phyloP scores from a whole-genome alignment of 2,888 invertebrate species.

The Elysia crispata region DNA sequence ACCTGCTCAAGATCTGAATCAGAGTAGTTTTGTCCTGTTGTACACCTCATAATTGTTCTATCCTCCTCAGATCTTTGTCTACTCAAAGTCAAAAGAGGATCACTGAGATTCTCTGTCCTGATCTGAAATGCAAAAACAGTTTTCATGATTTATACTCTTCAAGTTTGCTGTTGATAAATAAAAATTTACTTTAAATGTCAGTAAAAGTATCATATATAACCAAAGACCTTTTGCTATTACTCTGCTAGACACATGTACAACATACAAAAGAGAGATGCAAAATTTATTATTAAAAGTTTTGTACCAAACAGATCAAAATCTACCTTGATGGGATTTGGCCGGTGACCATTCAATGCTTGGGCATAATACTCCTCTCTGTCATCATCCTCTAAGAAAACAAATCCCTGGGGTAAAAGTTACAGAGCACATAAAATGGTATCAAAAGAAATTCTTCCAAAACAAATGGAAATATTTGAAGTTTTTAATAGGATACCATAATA shows the following conservation, averaged over 20 bases:
- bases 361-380: constrained; percentile 75
- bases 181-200: too few species aligned
- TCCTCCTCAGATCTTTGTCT: constrained; percentile 70
- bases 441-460: too few species aligned
- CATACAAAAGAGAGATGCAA: background rate
- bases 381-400: constrained; percentile 74
- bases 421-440: background rate
- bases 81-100: constrained; percentile 71
- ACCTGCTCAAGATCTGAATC: constrained; percentile 71
- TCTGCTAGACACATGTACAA: too few species aligned
- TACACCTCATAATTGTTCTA: constrained; percentile 68
- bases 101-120: constrained; percentile 64
- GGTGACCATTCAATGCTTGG: constrained; percentile 68
- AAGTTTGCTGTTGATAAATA: too few species aligned
- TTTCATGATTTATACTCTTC: too few species aligned
- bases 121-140: constrained; percentile 54
- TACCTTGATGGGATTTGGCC: constrained; percentile 73
- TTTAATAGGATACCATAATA: too few species aligned
- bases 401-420: constrained; percentile 65
- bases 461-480: too few species aligned
- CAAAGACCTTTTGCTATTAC: too few species aligned
- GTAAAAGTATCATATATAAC: too few species aligned
- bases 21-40: constrained; percentile 70
- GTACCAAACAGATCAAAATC: background rate
- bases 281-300: background rate